Evolutionary conservation across 2,113 vertebrate genomes (phyloP).

Genomic region (Petromus typicus): DNA sequence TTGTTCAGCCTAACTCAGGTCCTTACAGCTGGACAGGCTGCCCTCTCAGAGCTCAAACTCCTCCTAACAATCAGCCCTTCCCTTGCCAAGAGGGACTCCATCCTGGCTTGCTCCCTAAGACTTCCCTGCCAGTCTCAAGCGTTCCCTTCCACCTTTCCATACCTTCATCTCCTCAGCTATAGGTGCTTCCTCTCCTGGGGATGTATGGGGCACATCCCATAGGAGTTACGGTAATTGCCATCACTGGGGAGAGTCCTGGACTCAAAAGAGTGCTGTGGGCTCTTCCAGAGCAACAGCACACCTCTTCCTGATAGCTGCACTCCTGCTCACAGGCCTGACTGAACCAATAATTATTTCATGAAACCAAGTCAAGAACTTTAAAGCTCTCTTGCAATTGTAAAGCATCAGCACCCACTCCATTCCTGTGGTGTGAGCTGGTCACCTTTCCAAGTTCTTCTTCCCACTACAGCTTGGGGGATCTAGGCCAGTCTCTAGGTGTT

Average conservation of each 20-base stretch:
- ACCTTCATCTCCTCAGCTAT: neutral
- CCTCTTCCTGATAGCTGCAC: neutral
- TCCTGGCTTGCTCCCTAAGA: neutral
- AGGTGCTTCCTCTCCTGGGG: neutral
- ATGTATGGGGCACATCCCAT: neutral
- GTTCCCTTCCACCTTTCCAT: neutral
- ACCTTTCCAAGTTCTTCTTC: neutral
- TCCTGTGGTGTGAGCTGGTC: neutral
- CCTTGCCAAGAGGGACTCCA: neutral
- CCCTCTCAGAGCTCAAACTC: no score
- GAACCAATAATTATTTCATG: neutral
- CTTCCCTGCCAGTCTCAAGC: neutral
- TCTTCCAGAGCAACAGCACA: neutral
- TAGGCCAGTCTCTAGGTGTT: fast-evolving
- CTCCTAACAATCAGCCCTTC: neutral
- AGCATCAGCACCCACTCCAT: neutral
- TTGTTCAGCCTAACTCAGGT: no score
- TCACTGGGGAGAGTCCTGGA: neutral
- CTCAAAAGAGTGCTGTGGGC: no score
- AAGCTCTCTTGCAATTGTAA: neutral
- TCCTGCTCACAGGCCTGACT: neutral
- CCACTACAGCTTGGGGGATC: no score
- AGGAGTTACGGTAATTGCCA: no score
- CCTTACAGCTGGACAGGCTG: neutral
- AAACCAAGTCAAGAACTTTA: neutral